These are phyloP conservation scores for Bombus impatiens DNA, from an alignment of 1,140 invertebrate species.

Conservation along the genomic window DNA sequence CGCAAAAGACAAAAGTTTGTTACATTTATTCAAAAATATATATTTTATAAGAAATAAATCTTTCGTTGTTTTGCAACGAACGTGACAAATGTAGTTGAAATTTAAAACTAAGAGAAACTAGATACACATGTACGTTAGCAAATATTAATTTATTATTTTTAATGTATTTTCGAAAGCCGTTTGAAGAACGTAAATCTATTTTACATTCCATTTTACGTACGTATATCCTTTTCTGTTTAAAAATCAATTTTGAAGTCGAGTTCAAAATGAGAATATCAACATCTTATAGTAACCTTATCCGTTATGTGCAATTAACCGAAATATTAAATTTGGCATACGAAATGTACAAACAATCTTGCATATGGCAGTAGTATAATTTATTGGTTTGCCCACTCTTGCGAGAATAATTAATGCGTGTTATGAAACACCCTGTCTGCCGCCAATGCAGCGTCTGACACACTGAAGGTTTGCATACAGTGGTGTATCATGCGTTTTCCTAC, in stretches of 20 bases:
- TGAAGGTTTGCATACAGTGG: slow-evolving; percentile 38
- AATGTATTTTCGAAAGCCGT: neutral
- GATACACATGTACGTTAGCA: neutral
- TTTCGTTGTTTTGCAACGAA: neutral
- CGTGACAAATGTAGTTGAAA: neutral
- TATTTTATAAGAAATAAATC: neutral
- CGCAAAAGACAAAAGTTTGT: no score
- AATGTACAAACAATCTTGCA: neutral
- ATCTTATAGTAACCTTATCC: no score
- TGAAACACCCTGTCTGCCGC: slow-evolving; percentile 39
- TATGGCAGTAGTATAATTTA: slow-evolving; percentile 5
- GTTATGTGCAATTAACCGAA: no score
- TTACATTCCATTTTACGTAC: neutral
- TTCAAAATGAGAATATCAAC: no score
- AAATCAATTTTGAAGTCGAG: no score
- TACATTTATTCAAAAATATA: neutral
- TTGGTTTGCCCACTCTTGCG: slow-evolving; percentile 21
- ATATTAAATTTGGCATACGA: neutral
- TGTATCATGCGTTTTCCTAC: slow-evolving; percentile 17
- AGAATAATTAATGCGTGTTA: slow-evolving; percentile 52
- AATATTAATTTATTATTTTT: neutral
- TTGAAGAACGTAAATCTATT: no score
- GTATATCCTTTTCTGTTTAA: no score
- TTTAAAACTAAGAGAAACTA: neutral
- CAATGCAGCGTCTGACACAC: slow-evolving; percentile 26